Evolutionary conservation across 2,113 vertebrate genomes (phyloP).

Genomic region (Passer montanus): DNA sequence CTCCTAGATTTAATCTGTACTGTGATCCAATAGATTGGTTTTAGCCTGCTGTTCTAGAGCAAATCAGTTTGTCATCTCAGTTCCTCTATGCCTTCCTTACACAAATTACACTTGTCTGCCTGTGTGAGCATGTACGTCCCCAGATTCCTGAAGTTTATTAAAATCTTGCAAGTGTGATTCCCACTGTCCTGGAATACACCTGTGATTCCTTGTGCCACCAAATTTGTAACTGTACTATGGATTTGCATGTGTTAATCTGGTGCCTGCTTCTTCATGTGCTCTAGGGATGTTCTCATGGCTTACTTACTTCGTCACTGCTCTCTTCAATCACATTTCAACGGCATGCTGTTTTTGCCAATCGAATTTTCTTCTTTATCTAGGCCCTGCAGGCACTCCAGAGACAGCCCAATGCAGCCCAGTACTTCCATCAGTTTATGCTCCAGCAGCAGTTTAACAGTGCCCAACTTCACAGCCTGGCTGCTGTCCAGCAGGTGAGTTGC

Average conservation of each 20-base stretch:
- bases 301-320: not conserved
- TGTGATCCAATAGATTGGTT: not conserved
- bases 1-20: not conserved
- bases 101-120: not conserved
- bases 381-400: conserved; percentile 94
- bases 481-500: conserved; percentile 92
- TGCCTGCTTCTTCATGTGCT: not conserved
- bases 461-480: conserved; percentile 94
- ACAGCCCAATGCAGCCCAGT: conserved; percentile 96
- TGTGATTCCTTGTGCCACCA: not conserved
- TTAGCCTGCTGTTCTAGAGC: not conserved
- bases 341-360: not conserved
- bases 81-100: not conserved
- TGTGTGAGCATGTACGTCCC: not conserved
- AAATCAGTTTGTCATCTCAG: not conserved
- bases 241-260: not conserved
- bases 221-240: not conserved
- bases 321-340: not conserved
- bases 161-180: not conserved
- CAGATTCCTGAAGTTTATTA: not conserved
- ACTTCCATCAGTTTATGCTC: conserved; percentile 98
- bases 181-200: not conserved
- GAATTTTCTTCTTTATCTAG: conserved; percentile 65
- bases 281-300: not conserved
- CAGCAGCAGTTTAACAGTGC: conserved; percentile 96